Evolutionary conservation across 2,113 vertebrate species (phyloP).

Genomic region (Pseudorasbora parva): DNA sequence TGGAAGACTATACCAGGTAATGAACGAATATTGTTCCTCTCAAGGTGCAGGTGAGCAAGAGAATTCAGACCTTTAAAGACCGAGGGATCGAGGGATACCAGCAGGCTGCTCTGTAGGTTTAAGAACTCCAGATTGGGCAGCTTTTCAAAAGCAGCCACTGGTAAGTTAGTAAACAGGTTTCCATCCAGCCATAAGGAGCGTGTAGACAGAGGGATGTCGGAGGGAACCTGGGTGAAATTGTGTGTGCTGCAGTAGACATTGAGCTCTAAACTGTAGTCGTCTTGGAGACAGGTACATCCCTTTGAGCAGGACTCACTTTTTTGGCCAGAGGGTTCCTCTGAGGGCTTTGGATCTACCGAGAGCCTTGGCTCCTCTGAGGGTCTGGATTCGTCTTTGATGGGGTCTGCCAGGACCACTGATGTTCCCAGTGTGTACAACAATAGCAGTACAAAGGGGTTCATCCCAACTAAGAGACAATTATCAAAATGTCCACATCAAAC

Average conservation of each 20-base stretch:
- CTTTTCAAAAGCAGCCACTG: slow-evolving; percentile 79
- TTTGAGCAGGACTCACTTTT: slow-evolving; percentile 76
- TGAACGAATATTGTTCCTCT: slow-evolving; percentile 82
- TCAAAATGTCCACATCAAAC: slow-evolving; percentile 12
- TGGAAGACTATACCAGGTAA: slow-evolving; percentile 80
- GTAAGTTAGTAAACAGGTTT: slow-evolving; percentile 85
- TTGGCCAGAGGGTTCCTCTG: slow-evolving; percentile 55
- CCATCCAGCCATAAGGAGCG: slow-evolving; percentile 89
- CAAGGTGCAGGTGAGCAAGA: slow-evolving; percentile 87
- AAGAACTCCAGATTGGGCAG: slow-evolving; percentile 86
- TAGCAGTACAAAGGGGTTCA: slow-evolving; percentile 70
- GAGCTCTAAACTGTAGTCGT: slow-evolving; percentile 84
- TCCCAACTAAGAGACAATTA: slow-evolving; percentile 63
- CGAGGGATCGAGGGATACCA: slow-evolving; percentile 81
- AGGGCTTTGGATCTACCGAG: slow-evolving; percentile 47
- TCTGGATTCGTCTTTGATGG: slow-evolving; percentile 61
- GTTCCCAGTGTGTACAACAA: slow-evolving; percentile 71
- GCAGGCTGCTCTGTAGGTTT: slow-evolving; percentile 86
- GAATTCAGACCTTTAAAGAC: slow-evolving; percentile 82
- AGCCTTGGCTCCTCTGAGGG: slow-evolving; percentile 53
- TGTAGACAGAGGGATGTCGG: slow-evolving; percentile 75
- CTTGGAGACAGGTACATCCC: slow-evolving; percentile 81
- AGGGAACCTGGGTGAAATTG: slow-evolving; percentile 81
- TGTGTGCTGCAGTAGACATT: slow-evolving; percentile 89
- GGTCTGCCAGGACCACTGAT: slow-evolving; percentile 68